These are phyloP conservation scores for Mus pahari DNA, from an alignment of 2,113 vertebrate genomes.

Conservation along the genomic window DNA sequence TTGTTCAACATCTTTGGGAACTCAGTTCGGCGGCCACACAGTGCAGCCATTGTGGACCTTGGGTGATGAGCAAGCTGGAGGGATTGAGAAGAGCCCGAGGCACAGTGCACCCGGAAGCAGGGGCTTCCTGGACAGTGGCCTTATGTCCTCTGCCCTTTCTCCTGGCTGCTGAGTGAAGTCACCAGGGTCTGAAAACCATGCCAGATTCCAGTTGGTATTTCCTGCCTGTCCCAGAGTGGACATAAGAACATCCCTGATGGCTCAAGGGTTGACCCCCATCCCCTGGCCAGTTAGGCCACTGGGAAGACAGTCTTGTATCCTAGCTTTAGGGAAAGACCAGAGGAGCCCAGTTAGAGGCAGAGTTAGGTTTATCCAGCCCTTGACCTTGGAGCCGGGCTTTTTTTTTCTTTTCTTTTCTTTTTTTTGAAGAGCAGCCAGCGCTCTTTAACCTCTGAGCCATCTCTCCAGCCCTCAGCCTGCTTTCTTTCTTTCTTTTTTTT, in stretches of 20 bases:
- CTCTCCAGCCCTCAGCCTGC: too few relatives aligned
- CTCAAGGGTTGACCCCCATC: background rate
- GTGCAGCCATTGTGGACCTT: slow-evolving; percentile 58
- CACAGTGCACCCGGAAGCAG: background rate
- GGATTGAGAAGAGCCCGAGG: background rate
- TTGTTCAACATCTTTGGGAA: background rate
- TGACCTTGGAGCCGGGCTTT: background rate
- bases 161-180: background rate
- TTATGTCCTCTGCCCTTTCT: slow-evolving; percentile 11
- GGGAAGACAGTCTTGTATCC: background rate
- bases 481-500: too few relatives aligned
- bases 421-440: too few relatives aligned
- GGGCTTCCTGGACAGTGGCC: background rate
- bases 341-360: background rate
- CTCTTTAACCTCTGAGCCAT: too few relatives aligned
- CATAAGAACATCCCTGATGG: background rate
- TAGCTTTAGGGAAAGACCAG: rapidly evolving
- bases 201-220: background rate
- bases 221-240: background rate
- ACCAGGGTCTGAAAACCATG: too few relatives aligned
- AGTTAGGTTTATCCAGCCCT: rapidly evolving
- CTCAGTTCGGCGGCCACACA: slow-evolving; percentile 15
- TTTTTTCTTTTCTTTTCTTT: too few relatives aligned
- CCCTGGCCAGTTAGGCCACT: background rate
- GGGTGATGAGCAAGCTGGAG: background rate